Base-by-base conservation (phyloP, 2,113 vertebrate genomes). In the Equus przewalskii region DNA sequence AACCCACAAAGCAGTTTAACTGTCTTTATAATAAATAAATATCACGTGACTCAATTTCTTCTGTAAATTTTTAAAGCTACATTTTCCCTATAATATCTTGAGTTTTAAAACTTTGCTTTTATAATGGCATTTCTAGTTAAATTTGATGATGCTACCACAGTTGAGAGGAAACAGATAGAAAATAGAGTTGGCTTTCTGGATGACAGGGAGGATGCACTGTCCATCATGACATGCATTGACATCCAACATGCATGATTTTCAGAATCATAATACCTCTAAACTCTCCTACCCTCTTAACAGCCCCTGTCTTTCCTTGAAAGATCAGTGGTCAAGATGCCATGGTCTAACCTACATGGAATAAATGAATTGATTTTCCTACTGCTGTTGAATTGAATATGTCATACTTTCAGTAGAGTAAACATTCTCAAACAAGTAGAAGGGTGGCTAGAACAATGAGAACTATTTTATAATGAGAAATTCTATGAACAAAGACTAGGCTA, bases 1-100 rank as follows among this genome's bases (percentile, higher is more conserved):
- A n/a, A 67, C 21, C 67, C 58, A 41, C 36, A n/a, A 69, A 51
- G 10, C 15, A 67, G 58, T 6, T 26, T 41, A 46, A 79, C 18
- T 87, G 9, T 24, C 30, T 85, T 94, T 75, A 5, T 91, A 76
- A 65, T 9, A 96, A 92, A 72, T 94, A 72, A 88, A 33, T 87
- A 82, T 56, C 44, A 81, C 86, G 26, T n/a, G 67, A 41, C 49
- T 91, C 5, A 10, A 19, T 62, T 46, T 72, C 24, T 4, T 49
- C 60, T 26, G 26, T 36, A 87, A 75, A 81, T 18, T 51, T 73
- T 67, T 87, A 58, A 86, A 80, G 30, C 7, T 87, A 56, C 28
- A 44, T 30, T 56, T 54, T 75, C 9, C 19, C 21, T 36, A 33
- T 41, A 54, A 82, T 7, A 12, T 60, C 18, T 81, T 26, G 8